These are phyloP conservation scores for Tympanuchus pallidicinctus DNA, from an alignment of 2,113 vertebrate species.

Conservation along the genomic window DNA sequence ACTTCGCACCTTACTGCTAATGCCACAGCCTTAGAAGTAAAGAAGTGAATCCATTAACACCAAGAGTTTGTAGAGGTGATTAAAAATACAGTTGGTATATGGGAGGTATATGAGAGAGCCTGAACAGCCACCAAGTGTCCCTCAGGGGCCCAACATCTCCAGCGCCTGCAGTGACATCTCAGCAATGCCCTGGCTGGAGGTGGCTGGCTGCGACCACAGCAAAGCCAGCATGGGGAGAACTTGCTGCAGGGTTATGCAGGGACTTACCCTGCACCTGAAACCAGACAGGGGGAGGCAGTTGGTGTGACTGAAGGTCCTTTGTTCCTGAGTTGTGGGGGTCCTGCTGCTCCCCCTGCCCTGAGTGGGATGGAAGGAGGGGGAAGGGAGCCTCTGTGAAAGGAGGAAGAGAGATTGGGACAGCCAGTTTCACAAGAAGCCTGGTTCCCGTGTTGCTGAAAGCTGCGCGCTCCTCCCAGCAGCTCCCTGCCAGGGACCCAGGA, in stretches of 20 bases:
- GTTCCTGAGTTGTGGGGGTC: neutral
- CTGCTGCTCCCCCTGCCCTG: neutral
- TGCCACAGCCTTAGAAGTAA: neutral
- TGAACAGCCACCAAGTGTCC: neutral
- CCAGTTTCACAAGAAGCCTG: neutral
- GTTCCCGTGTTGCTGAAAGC: neutral
- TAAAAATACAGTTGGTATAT: neutral
- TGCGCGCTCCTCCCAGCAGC: neutral
- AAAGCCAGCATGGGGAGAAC: neutral
- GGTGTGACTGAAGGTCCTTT: neutral
- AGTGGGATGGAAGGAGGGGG: neutral
- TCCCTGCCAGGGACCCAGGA: neutral
- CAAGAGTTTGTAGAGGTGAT: neutral
- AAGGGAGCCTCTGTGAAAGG: neutral
- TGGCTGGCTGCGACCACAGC: neutral
- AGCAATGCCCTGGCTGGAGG: fast-evolving
- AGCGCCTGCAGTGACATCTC: neutral
- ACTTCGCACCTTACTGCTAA: neutral
- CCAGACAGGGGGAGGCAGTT: neutral
- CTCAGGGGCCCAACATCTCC: neutral
- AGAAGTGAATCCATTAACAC: neutral
- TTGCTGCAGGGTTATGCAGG: neutral
- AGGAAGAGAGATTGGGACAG: slow-evolving; percentile 61
- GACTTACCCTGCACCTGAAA: neutral
- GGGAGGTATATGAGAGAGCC: no score